phyloP scores from a whole-genome alignment of 2,888 invertebrate species.

The Cepaea hortensis region DNA sequence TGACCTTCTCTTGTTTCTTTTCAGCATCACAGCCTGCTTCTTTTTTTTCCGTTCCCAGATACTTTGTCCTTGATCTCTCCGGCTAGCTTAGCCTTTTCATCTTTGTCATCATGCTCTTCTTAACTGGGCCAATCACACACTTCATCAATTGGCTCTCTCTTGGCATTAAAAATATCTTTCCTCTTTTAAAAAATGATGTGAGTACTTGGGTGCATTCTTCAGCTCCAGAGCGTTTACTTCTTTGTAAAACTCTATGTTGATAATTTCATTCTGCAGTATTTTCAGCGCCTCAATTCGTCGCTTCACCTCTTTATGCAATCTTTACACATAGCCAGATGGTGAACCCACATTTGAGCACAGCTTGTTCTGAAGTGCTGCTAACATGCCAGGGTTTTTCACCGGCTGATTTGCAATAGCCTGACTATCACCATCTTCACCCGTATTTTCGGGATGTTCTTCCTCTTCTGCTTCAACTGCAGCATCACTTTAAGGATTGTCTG shows the following conservation, averaged over 20 bases:
- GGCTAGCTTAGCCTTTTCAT: slow-evolving; percentile 81
- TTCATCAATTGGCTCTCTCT: slow-evolving; percentile 90
- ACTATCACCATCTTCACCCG: slow-evolving; percentile 41
- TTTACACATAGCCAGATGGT: slow-evolving; percentile 74
- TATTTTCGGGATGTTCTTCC: slow-evolving; percentile 58
- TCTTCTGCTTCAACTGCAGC: slow-evolving; percentile 54
- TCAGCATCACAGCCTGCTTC: slow-evolving; percentile 56
- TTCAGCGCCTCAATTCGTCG: slow-evolving; percentile 89
- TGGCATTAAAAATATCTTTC: slow-evolving; percentile 79
- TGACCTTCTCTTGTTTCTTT: slow-evolving; percentile 63
- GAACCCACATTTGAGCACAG: slow-evolving; percentile 73
- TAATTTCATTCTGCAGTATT: slow-evolving; percentile 88
- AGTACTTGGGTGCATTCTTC: slow-evolving; percentile 89
- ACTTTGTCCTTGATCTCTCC: slow-evolving; percentile 80
- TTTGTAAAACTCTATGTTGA: slow-evolving; percentile 92
- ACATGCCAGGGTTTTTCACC: slow-evolving; percentile 76
- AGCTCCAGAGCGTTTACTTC: slow-evolving; percentile 95
- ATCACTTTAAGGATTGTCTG: slow-evolving; percentile 55
- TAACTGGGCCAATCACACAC: slow-evolving; percentile 93
- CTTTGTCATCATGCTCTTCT: slow-evolving; percentile 83
- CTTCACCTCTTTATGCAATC: slow-evolving; percentile 86
- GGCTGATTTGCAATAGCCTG: slow-evolving; percentile 55
- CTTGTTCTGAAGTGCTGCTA: slow-evolving; percentile 77
- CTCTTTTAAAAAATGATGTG: slow-evolving; percentile 86
- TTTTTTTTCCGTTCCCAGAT: slow-evolving; percentile 80